Base-by-base conservation (phyloP, 2,888 invertebrate genomes). In the Mythimna pallens region DNA sequence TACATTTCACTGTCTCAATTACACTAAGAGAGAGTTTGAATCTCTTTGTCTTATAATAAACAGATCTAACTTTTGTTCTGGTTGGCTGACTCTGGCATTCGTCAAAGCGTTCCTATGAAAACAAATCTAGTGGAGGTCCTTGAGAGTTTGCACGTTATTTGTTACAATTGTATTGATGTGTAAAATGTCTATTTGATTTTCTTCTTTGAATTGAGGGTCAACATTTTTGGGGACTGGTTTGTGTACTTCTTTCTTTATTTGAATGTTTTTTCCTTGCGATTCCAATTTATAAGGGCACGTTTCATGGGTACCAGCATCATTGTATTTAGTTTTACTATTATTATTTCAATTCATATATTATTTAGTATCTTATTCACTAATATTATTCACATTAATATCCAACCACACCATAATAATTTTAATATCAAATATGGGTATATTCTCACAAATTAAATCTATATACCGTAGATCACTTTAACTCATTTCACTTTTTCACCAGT, bases 21-120 rank as follows among this genome's bases (percentile, higher is more conserved):
- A 88, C 80, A 83, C 70, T 80, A 79, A 85, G 72, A 80, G 77
- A 83, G 80, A 83, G 80, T 84, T 86, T 86, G 78, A 86, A 86
- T 86, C 81, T 82, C 83, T 86, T 75, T 82, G 82, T 82, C 74
- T 80, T 74, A 83, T 82, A 89, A 89, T 89, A 90, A 88, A 89
- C 89, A 87, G 84, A 80, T 85, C 83, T 80, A 87, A 90, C 87
- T 87, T 86, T 85, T 81, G 82, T 86, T 82, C 84, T 76, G 86
- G 85, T 83, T 85, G 86, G 84, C 87, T 89, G 87, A 84, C 82
- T 87, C 84, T 80, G 88, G 88, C 83, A 90, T 90, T 87, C 87
- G 88, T 90, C 89, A 90, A 90, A 90, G 91, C 89, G 87, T 90
- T 89, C 85, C 84, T 80, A 77, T 87, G 83, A 88, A 87, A 86